Evolutionary conservation across 2,888 invertebrate genomes (phyloP), one percentile per base, ranked within the genome.

Genomic region (Standfussiana lucernea): DNA sequence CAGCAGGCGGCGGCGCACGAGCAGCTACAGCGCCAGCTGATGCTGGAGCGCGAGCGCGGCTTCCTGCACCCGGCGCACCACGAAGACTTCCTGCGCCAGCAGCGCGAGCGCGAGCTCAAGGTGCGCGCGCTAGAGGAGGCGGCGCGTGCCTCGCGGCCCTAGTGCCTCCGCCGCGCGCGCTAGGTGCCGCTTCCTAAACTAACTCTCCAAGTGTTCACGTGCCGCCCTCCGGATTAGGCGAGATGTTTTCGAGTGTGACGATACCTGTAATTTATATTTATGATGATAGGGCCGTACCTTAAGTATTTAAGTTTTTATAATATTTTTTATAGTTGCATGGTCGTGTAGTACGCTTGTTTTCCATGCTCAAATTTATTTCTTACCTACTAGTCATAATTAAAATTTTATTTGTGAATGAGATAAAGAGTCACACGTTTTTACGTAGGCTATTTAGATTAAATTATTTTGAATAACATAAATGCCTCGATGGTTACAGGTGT

Each of bases 51-150:
- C 84, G 98, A 99, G 92, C 97, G 98, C 82, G 94, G 97, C 93
- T 96, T 97, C 97, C 92, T 96, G 86, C 97, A 98, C 97, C 94
- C 94, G n/a, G 94, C 94, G 88, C 95, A 96, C 90, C 95, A 96
- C 91, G 96, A 97, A 72, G 97, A 97, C 92, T 97, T 95, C 97
- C 95, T 96, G 96, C 97, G 98, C 89, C 98, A 98, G 97, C 98
- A 98, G 95, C 98, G 98, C 89, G 98, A 98, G 92, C 97, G 98
- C 87, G 98, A 98, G 96, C 97, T 98, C 91, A 98, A 98, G 97
- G 98, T 98, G 92, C 97, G 98, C 92, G 98, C 98, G 86, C 97
- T 98, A 90, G 98, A 98, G 96, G 98, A 98, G 96, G 98, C 98
- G 86, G 98, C 98, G 87, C 97, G 98, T 92, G 98, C 96, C 56